phyloP scores from a whole-genome alignment of 2,113 vertebrate genomes.

The Cynopterus brachyotis region DNA sequence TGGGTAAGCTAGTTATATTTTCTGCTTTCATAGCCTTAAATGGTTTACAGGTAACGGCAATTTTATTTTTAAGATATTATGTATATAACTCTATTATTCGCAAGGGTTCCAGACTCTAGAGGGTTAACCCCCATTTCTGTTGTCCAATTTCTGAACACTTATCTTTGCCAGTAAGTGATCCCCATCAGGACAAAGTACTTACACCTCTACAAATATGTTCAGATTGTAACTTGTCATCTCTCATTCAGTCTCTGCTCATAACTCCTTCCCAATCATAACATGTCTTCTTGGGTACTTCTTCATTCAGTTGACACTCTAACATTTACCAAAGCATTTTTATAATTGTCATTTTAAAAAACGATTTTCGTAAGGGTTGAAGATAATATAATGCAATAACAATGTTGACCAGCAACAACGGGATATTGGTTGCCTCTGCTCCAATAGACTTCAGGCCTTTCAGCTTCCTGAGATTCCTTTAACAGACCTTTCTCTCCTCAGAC shows the following conservation, averaged over 20 bases:
- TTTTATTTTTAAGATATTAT: not conserved
- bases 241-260: not conserved
- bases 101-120: not conserved
- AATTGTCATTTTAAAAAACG: not conserved
- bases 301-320: not conserved
- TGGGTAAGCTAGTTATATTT: not conserved
- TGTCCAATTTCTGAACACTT: not conserved
- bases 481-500: not conserved
- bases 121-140: not conserved
- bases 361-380: not conserved
- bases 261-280: not conserved
- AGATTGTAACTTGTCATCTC: not conserved
- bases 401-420: not conserved
- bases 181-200: fast-evolving
- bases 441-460: no score
- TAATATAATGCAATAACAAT: not conserved
- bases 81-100: not conserved
- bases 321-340: not conserved
- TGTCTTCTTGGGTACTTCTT: not conserved
- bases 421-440: not conserved
- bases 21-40: not conserved
- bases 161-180: not conserved
- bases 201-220: not conserved
- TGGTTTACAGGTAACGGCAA: not conserved
- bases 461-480: not conserved